Base-by-base conservation (phyloP, 1,140 invertebrate species). In the Bathynomus jamesi region DNA sequence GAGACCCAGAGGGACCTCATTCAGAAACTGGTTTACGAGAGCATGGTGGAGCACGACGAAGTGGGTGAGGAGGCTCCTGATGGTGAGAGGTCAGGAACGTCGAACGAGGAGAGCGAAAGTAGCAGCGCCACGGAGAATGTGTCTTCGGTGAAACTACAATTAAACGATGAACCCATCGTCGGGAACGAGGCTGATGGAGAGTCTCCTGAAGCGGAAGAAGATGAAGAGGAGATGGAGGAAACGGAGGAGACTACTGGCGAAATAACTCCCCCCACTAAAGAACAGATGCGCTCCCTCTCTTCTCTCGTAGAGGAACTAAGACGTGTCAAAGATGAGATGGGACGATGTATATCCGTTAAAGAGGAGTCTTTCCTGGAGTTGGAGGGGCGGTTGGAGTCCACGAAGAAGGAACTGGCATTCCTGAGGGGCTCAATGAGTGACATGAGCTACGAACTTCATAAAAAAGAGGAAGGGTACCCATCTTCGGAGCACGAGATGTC, bases 281-380 rank as follows among this genome's bases (percentile, higher is more conserved):
- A 70, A 24, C 72, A 77, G 61, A 69, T 77, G 3, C 30, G 60
- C 2, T 71, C 75, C 28, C 60, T 77, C 11, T 77, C 75, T 24
- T 25, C 68, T 11, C 65, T 77, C 17, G 75, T 77, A 28, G 29
- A 69, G 10, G 75, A 77, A 60, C 63, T 77, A 10, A 69, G 67
- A 21, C 61, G 67, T 27, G 72, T 77, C 10, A 77, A 77, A 60
- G 75, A 77, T 61, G 72, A 77, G 25, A 77, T 77, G 75, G 72
- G 72, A 3, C 69, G 70, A 65, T 77, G 75, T 28, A 77, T 77
- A 64, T 65, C 72, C 25, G 72, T 69, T 11, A 77, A 72, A 32
- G 72, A 73, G 5, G 69, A 74, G 17, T 77, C 75, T 2, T 71
- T 77, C 65, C 32, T 74, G 67, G 75, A 77, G 17, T 60, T 77